phyloP scores from a whole-genome alignment of 2,113 vertebrate genomes.

The Poecile atricapillus region DNA sequence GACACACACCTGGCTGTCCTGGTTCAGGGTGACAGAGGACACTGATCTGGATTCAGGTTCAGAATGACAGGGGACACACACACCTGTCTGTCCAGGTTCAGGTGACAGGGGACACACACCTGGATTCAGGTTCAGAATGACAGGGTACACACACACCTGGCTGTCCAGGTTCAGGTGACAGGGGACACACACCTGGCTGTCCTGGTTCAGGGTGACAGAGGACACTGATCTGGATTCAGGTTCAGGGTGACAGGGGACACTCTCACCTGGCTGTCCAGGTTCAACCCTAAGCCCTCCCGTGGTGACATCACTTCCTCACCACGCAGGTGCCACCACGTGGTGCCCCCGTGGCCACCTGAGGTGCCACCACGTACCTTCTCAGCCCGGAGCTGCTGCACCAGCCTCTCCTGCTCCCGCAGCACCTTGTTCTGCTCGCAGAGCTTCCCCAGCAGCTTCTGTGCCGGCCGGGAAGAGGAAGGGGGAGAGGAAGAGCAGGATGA shows the following conservation, averaged over 20 bases:
- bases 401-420: slow-evolving; percentile 88
- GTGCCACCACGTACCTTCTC: slow-evolving; percentile 82
- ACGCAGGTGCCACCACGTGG: accelerated
- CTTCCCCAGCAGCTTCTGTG: slow-evolving; percentile 90
- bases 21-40: neutral
- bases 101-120: neutral
- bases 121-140: neutral
- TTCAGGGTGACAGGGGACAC: neutral
- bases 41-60: neutral
- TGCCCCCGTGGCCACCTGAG: accelerated
- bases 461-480: neutral
- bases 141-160: neutral
- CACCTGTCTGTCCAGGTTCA: neutral
- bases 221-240: neutral
- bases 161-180: neutral
- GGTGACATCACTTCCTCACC: accelerated
- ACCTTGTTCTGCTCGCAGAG: slow-evolving; percentile 90
- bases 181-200: neutral
- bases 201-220: neutral
- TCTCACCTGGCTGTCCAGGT: neutral
- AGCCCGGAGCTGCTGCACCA: slow-evolving; percentile 88
- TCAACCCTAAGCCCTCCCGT: neutral
- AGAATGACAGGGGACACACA: neutral
- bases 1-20: neutral
- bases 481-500: neutral